A percentile compares a stretch with the other conserved stretches of the same genome.
These are phyloP conservation scores for Lithophane semibrunnea DNA, from an alignment of 2,888 invertebrate genomes.

Conservation along the genomic window DNA sequence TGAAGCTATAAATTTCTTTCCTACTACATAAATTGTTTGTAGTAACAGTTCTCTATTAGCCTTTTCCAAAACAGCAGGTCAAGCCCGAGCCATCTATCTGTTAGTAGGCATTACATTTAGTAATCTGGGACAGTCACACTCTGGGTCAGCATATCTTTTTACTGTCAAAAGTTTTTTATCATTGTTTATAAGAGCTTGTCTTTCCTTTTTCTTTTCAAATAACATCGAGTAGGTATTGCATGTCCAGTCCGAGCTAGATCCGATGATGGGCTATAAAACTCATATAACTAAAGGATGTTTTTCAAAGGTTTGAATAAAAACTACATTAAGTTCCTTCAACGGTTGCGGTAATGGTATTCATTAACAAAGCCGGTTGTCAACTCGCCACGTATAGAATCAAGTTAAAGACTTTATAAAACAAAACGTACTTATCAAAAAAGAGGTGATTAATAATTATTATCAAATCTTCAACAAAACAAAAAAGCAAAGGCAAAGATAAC, in stretches of 20 bases:
- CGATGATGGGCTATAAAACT: neutral
- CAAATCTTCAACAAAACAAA: slow-evolving; percentile 1
- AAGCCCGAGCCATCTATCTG: neutral
- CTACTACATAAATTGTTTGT: neutral
- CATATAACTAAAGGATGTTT: neutral
- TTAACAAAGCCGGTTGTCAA: slow-evolving; percentile 29
- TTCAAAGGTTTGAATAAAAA: slow-evolving; percentile 6
- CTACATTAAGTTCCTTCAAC: slow-evolving; percentile 14
- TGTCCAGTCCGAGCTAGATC: neutral
- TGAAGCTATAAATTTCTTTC: neutral
- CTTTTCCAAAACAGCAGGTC: neutral
- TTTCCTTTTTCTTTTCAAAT: neutral
- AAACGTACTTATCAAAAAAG: slow-evolving; percentile 1
- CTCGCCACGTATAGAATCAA: neutral
- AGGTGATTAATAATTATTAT: neutral
- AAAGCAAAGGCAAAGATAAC: slow-evolving; percentile 12
- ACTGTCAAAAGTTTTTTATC: neutral
- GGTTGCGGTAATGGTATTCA: slow-evolving; percentile 4
- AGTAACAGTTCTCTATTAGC: neutral
- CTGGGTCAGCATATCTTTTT: slow-evolving; percentile 1
- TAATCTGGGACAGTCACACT: slow-evolving; percentile 19
- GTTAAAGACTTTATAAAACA: neutral
- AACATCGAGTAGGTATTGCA: neutral
- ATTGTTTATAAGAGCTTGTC: neutral
- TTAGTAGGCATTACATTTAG: neutral